A percentile compares a stretch with the other conserved stretches of the same genome.
Evolutionary conservation across 2,888 invertebrate genomes (phyloP).

Genomic region (Eupithecia vulgata): DNA sequence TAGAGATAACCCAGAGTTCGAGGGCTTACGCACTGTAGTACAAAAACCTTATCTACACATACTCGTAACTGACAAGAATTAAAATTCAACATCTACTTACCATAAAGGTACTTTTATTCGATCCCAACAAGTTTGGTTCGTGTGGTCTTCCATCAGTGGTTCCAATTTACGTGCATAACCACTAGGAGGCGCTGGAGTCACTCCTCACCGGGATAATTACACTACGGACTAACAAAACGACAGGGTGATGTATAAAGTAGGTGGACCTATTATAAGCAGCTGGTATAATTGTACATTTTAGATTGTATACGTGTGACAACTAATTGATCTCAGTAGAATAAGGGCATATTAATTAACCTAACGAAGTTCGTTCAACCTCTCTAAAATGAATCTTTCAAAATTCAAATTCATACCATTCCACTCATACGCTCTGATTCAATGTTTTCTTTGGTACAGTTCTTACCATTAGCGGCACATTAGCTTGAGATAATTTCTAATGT

Average conservation of each 20-base stretch:
- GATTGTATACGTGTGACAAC: too few relatives aligned
- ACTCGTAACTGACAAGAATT: background rate
- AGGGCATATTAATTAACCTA: too few relatives aligned
- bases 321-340: too few relatives aligned
- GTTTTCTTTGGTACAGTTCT: too few relatives aligned
- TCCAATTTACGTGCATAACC: constrained; percentile 65
- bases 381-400: too few relatives aligned
- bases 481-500: too few relatives aligned
- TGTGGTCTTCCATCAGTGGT: constrained; percentile 23
- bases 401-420: too few relatives aligned
- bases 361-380: too few relatives aligned
- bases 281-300: background rate
- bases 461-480: too few relatives aligned
- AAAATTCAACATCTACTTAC: background rate
- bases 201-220: constrained; percentile 64
- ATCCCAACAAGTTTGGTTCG: background rate
- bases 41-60: background rate
- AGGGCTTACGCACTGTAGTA: too few relatives aligned
- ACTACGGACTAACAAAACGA: constrained; percentile 43
- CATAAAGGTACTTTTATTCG: background rate
- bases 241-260: constrained; percentile 9
- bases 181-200: constrained; percentile 57
- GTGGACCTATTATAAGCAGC: background rate
- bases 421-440: too few relatives aligned
- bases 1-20: too few relatives aligned